phyloP scores from a whole-genome alignment of 2,797 vertebrate species.

The Decapterus maruadsi region DNA sequence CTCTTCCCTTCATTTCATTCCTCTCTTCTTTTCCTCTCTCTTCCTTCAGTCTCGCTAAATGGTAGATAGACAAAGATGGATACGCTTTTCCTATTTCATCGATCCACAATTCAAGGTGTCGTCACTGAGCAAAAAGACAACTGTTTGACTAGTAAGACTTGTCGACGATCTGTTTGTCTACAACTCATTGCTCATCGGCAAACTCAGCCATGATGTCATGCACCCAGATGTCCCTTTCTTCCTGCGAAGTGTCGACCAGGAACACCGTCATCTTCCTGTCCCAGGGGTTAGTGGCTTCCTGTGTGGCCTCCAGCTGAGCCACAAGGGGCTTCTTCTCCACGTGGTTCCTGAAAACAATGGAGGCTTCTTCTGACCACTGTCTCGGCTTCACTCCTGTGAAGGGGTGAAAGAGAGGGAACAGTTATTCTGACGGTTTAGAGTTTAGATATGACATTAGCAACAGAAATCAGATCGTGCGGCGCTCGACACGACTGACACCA shows the following conservation, averaged over 20 bases:
- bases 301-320: slow-evolving; percentile 91
- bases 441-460: neutral
- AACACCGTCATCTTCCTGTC: slow-evolving; percentile 92
- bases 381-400: slow-evolving; percentile 89
- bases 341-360: slow-evolving; percentile 97
- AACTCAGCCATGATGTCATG: slow-evolving; percentile 97
- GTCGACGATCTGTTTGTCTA: slow-evolving; percentile 34
- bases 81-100: slow-evolving; percentile 21
- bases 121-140: slow-evolving; percentile 7
- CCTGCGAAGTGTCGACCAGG: slow-evolving; percentile 95
- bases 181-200: slow-evolving; percentile 83
- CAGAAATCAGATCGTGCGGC: too few relatives aligned
- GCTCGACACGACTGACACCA: slow-evolving; percentile 25
- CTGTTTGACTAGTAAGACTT: slow-evolving; percentile 11
- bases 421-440: neutral
- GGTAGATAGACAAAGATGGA: slow-evolving; percentile 44
- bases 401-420: neutral
- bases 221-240: slow-evolving; percentile 95
- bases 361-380: slow-evolving; percentile 97
- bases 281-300: slow-evolving; percentile 89
- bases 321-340: slow-evolving; percentile 97
- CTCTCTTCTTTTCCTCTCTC: slow-evolving; percentile 18
- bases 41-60: slow-evolving; percentile 25
- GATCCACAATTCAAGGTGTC: slow-evolving; percentile 29
- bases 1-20: neutral